Evolutionary conservation across 2,113 vertebrate species (phyloP), one percentile per base, ranked within the genome.

Genomic region (Chaetodon trifascialis): DNA sequence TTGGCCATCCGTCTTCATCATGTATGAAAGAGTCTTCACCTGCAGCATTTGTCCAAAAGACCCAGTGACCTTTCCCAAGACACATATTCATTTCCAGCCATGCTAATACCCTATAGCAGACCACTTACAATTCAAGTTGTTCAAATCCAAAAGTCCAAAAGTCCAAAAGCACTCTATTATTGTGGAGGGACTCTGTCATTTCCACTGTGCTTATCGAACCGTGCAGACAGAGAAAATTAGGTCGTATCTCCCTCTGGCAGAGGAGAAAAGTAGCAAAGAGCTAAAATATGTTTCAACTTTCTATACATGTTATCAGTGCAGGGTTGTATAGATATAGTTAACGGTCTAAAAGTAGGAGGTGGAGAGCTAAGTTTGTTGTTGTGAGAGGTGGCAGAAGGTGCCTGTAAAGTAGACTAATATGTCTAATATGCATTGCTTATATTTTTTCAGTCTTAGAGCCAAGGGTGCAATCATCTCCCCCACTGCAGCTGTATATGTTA

Each of bases 141-240:
- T 79, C 67, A 76, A 17, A 40, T 79, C 81, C 67, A 65, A 56
- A 62, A 49, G 56, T 79, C 73, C 66, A 73, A 36, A 79, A 63
- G 65, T 64, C n/a, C n/a, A n/a, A n/a, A n/a, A n/a, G 73, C 63
- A 67, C 49, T 72, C 79, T 52, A 64, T 76, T 72, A 73, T 55
- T 73, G 67, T 36, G 40, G 70, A 25, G 46, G 47, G 54, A 23
- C 60, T 63, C 34, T 42, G 81, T 78, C 80, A 52, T 66, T 82
- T 76, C 63, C 79, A 58, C 58, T 78, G 73, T 23, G 79, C 82
- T 62, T 83, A 83, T 80, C 63, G 3, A 85, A 73, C 6, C 49
- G 3, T 75, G 82, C 79, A 76, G 73, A 76, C 69, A 44, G 25
- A 52, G 44, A 49, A 74, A 81, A 85, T 79, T 4, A 72, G 49